A percentile compares a stretch with the other conserved stretches of the same genome.
phyloP scores from a whole-genome alignment of 2,888 invertebrate genomes.

The Sinhomidia bicolor region DNA sequence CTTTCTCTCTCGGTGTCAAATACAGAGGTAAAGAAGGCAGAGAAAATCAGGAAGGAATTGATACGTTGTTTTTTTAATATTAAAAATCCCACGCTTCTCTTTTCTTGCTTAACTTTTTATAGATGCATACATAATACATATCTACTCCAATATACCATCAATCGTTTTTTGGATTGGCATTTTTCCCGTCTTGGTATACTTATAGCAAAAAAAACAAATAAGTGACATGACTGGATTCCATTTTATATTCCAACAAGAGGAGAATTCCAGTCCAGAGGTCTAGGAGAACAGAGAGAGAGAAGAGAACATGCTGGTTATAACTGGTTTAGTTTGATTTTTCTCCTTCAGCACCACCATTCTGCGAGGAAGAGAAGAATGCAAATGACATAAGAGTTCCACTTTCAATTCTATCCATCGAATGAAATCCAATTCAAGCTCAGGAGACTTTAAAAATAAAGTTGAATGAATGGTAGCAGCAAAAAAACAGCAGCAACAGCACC shows the following conservation, averaged over 20 bases:
- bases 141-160: too few relatives aligned
- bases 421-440: constrained; percentile 17
- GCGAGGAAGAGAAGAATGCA: constrained; percentile 3
- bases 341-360: background rate
- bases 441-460: constrained; percentile 2
- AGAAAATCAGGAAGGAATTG: background rate
- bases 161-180: too few relatives aligned
- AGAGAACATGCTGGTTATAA: background rate
- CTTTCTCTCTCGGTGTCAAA: background rate
- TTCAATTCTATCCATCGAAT: too few relatives aligned
- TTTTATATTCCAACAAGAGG: background rate
- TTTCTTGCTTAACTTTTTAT: too few relatives aligned
- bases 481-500: background rate
- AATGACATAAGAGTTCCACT: background rate
- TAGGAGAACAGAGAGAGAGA: background rate
- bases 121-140: too few relatives aligned
- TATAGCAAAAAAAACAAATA: too few relatives aligned
- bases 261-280: background rate
- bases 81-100: background rate
- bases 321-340: background rate
- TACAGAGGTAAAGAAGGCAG: background rate
- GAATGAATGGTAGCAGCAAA: too few relatives aligned
- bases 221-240: background rate
- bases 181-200: too few relatives aligned
- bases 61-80: constrained; percentile 18